Evolutionary conservation across 2,113 vertebrate species (phyloP), one percentile per base, ranked within the genome.

Genomic region (Microtus pennsylvanicus): DNA sequence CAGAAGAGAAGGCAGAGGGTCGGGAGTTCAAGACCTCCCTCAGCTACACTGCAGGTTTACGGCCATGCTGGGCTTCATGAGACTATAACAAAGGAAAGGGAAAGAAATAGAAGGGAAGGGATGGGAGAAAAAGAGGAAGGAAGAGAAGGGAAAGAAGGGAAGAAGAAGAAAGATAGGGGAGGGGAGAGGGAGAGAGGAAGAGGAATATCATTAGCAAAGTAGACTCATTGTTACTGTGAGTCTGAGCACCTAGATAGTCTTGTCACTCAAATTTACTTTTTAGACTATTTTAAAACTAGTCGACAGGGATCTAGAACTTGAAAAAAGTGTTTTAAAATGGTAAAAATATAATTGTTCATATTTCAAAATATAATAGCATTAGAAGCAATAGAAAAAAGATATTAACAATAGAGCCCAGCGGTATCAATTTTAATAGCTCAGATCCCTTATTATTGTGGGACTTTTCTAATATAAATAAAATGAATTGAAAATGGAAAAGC

Each of bases 231-330:
- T 82, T 93, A 11, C 21, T 74, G 74, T 91, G 55, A 90, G 30
- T 63, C 67, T 76, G 63, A 80, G 4, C 4, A 35, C 19, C 45
- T 35, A 7, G 33, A 14, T 75, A 38, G 7, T 75, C 69, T 87
- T 90, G 50, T 63, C 42, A 75, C 38, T 16, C 67, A 86, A 50
- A 92, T 42, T 55, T 72, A 9, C 19, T 69, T 55, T 24, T 76
- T 77, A 47, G 45, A 78, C 86, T 89, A 52, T 69, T 96, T 92
- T 74, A 69, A 77, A 94, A 90, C n/a, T 19, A 19, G 14, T 21
- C 67, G 0, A 11, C 3, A 55, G 13, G 22, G 12, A 83, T 5
- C 7, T 69, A 42, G 33, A 26, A 87, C 14, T 65, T 76, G 45
- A 4, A 28, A 87, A 52, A 42, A 65, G 26, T 45, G 30, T 30